Base-by-base conservation (phyloP, 2,888 invertebrate genomes). In the Marronus borbonicus region DNA sequence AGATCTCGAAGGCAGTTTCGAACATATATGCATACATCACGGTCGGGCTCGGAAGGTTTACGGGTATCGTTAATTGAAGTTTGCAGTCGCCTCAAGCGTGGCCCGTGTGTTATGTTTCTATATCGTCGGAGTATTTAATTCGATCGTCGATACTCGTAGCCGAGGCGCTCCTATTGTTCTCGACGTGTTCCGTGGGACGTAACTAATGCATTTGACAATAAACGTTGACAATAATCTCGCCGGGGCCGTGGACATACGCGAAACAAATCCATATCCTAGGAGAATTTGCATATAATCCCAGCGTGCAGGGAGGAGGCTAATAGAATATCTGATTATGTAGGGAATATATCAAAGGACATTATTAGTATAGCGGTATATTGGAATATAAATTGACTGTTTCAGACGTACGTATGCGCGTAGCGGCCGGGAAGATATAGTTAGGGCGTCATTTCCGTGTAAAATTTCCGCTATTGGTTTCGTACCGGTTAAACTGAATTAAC, bases 231-330 rank as follows among this genome's bases (percentile, higher is more conserved):
- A 62, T 62, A 62, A 62, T 62, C 62, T 62, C 31, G 62, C 62
- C 12, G 62, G 62, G 31, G 28, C 62, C 62, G 14, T 36, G 62
- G 31, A 31, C 62, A 62, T 62, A 62, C 31, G 62, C 62, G 28
- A 62, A 62, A 62, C 62, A 62, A 62, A 62, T 62, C 62, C 62
- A 62, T 62, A 62, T 62, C 62, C 62, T 62, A 62, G 28, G 62
- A 62, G 62, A 62, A 62, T 62, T 62, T 36, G 62, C 62, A 62
- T 62, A 62, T 62, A 62, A 62, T 62, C 62, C 62, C 14, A 31
- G 14, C 62, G 14, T 14, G 31, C 24, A 62, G 62, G 28, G 62
- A 31, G 31, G 31, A 28, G 24, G 14, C 62, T 62, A 31, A 28
- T 31, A 62, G 62, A 62, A 62, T 62, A 62, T 62, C 31, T 62